Conservation (phyloP, 2,113 vertebrate species). For the mouse (Mus musculus) region DNA sequence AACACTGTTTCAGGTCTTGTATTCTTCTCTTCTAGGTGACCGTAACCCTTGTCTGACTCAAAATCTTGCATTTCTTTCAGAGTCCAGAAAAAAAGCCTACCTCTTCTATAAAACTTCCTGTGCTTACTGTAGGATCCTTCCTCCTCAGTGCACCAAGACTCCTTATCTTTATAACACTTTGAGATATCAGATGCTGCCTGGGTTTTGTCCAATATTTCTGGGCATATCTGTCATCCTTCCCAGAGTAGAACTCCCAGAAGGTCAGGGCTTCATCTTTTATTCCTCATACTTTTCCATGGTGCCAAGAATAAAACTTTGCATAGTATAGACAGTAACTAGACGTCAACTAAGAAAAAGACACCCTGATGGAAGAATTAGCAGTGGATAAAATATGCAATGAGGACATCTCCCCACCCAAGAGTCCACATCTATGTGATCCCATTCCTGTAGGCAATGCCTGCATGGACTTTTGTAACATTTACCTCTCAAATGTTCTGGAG, state of each 20-base stretch:
- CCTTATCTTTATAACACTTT: neutral
- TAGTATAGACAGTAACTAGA: neutral
- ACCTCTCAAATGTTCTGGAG: conserved; percentile 92
- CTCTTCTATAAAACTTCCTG: neutral
- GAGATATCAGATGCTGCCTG: neutral
- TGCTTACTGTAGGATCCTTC: neutral
- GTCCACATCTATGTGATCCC: neutral
- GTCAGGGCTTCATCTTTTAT: neutral
- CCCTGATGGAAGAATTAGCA: no score
- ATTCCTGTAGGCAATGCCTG: neutral
- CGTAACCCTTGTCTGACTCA: neutral
- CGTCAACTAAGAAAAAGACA: neutral
- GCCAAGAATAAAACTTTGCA: neutral
- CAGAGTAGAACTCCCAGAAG: neutral
- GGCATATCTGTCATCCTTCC: neutral
- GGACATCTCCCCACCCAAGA: neutral
- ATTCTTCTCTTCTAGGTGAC: neutral
- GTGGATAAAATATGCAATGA: neutral
- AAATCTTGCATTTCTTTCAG: neutral
- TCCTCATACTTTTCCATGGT: neutral
- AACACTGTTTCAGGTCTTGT: neutral
- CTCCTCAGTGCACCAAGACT: neutral
- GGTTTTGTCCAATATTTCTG: neutral
- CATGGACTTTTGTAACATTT: neutral
- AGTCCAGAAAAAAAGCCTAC: neutral